Evolutionary conservation across 2,113 vertebrate species (phyloP).

Genomic region (Riparia riparia): DNA sequence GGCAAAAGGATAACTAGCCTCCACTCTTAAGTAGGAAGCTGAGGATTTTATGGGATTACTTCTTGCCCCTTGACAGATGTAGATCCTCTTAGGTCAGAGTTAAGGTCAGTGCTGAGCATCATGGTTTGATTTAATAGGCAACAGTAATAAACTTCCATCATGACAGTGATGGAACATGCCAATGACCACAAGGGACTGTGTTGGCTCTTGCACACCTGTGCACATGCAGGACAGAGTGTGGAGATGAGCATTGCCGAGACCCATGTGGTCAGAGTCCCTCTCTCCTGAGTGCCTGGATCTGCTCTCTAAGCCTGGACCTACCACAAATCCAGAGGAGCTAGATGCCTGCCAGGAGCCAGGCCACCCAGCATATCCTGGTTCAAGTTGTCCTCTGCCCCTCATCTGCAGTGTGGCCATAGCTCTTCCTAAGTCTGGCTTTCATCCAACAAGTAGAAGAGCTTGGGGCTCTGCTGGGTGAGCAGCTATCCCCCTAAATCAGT

Average conservation of each 20-base stretch:
- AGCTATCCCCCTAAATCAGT: not conserved
- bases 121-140: not conserved
- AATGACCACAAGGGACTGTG: rapidly evolving
- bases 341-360: not conserved
- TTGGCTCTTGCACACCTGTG: not conserved
- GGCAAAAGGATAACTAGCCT: slow-evolving; percentile 39
- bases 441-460: not conserved
- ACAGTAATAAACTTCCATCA: not conserved
- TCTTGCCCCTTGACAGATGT: slow-evolving; percentile 45
- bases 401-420: not conserved
- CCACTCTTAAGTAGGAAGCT: slow-evolving; percentile 50
- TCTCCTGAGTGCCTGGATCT: rapidly evolving
- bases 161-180: not conserved
- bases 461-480: not conserved
- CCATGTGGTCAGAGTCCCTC: not conserved
- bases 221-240: not conserved
- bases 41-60: slow-evolving; percentile 53
- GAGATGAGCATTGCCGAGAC: rapidly evolving
- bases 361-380: not conserved
- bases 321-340: not conserved
- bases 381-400: not conserved
- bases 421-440: not conserved
- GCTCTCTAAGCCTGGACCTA: rapidly evolving
- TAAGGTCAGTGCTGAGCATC: not conserved
- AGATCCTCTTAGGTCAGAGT: not conserved